phyloP scores from a whole-genome alignment of 1,140 invertebrate species.

The Danaus plexippus region DNA sequence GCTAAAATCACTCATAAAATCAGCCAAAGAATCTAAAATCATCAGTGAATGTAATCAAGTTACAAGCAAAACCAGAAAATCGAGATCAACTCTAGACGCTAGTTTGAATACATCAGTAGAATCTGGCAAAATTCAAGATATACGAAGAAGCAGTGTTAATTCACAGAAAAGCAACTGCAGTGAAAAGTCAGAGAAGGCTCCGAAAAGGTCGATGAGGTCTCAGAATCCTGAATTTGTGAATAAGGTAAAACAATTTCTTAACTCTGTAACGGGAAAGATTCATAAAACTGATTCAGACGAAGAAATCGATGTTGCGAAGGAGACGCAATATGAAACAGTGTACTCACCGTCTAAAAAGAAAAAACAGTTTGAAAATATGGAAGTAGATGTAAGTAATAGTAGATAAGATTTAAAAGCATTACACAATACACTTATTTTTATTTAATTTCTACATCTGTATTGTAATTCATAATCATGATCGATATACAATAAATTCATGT shows the following conservation, averaged over 20 bases:
- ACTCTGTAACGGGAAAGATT: slow-evolving; percentile 55
- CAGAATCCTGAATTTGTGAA: slow-evolving; percentile 74
- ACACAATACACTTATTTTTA: neutral
- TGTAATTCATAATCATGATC: too few relatives aligned
- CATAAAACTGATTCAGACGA: slow-evolving; percentile 46
- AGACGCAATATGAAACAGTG: slow-evolving; percentile 15
- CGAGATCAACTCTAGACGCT: slow-evolving; percentile 45
- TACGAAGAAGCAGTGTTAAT: slow-evolving; percentile 49
- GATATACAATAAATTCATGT: too few relatives aligned
- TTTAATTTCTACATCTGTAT: too few relatives aligned
- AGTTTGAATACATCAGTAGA: slow-evolving; percentile 41
- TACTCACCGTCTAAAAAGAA: slow-evolving; percentile 43
- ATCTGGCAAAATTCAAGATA: slow-evolving; percentile 38
- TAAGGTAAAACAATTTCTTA: slow-evolving; percentile 73
- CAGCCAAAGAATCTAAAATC: slow-evolving; percentile 69
- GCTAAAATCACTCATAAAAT: slow-evolving; percentile 63
- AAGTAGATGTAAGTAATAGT: slow-evolving; percentile 26
- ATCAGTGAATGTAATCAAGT: slow-evolving; percentile 68
- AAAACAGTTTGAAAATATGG: slow-evolving; percentile 24
- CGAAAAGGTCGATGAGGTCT: slow-evolving; percentile 68
- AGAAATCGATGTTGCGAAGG: slow-evolving; percentile 31
- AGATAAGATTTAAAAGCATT: slow-evolving; percentile 11
- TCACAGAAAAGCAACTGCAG: slow-evolving; percentile 54
- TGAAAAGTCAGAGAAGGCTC: slow-evolving; percentile 51
- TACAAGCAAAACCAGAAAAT: slow-evolving; percentile 62